Base-by-base conservation (phyloP, 2,113 vertebrate genomes). In the Sturnira hondurensis region DNA sequence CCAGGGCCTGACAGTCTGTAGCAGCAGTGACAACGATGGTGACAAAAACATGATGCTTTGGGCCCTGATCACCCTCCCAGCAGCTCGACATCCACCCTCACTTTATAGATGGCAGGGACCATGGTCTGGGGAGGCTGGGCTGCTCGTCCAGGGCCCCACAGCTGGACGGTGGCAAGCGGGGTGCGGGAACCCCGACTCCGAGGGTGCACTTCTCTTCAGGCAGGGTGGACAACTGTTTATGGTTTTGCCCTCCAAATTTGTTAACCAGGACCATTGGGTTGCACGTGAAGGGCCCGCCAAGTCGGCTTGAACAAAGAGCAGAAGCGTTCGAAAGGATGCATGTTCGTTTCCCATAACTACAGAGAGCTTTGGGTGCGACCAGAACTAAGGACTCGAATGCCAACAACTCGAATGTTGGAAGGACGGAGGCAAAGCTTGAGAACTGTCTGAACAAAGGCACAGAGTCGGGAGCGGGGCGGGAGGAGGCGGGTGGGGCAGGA, bases 11-110 rank as follows among this genome's bases (percentile, higher is more conserved):
- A 33, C 15, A 0, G 70, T 41, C 33, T 14, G 2, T 19, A 15
- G 6, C 26, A 45, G 24, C 4, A 0, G 1, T 10, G 41, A 36
- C 0, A 10, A 36, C 12, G 22, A 1, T 7, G 2, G 5, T 14
- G 10, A 33, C 3, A 24, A 58, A 24, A 58, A 16, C 14, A 24
- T 38, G 16, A 38, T 3, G 10, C 36, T 43, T 0, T 20, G 26
- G 31, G 68, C 56, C 17, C 77, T 0, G 0, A 16, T 3, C n/a
- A 19, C 38, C 28, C 11, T 28, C 82, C 56, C n/a, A 38, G 0
- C 28, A 4, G 61, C 15, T 33, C 3, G 15, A 26, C 2, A 56
- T 43, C 38, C 1, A 2, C 16, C 43, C 8, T 63, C 52, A 13
- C 36, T 63, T 45, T 28, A 56, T 2, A 0, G 24, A 0, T 14